Evolutionary conservation across 2,888 invertebrate genomes (phyloP).

Genomic region (Xylota segnis): DNA sequence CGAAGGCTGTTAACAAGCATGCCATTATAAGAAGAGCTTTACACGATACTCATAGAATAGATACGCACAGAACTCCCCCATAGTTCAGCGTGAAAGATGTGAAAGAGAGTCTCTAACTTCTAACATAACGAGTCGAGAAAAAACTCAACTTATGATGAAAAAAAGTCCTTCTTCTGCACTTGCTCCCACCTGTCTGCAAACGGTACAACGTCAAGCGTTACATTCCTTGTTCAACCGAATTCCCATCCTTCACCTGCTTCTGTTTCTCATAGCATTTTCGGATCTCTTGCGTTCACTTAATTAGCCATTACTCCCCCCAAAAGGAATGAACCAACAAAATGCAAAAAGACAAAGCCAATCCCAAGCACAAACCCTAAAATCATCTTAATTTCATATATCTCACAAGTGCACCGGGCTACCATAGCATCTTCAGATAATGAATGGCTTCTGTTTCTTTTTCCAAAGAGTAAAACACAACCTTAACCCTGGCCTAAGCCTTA

Average conservation of each 20-base stretch:
- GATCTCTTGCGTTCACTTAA: slow-evolving; percentile 66
- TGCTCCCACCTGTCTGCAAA: too few relatives aligned
- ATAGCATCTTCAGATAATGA: slow-evolving; percentile 69
- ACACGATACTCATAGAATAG: too few relatives aligned
- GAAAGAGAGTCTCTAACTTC: too few relatives aligned
- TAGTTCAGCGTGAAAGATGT: too few relatives aligned
- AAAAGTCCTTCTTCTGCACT: too few relatives aligned
- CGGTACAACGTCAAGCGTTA: too few relatives aligned
- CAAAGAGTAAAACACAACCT: slow-evolving; percentile 34
- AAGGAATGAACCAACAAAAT: slow-evolving; percentile 21
- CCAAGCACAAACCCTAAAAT: slow-evolving; percentile 61
- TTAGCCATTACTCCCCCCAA: slow-evolving; percentile 46
- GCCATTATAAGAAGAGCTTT: too few relatives aligned
- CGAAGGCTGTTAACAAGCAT: too few relatives aligned
- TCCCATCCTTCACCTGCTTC: slow-evolving; percentile 55
- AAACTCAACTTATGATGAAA: too few relatives aligned
- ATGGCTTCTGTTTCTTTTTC: slow-evolving; percentile 66
- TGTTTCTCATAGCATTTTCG: slow-evolving; percentile 54
- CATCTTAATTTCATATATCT: slow-evolving; percentile 76
- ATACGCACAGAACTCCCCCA: too few relatives aligned
- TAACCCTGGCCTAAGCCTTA: slow-evolving; percentile 33
- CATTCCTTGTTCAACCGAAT: slow-evolving; percentile 1
- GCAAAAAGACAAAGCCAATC: slow-evolving; percentile 9
- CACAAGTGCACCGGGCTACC: slow-evolving; percentile 57
- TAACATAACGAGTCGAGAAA: too few relatives aligned